Conservation (phyloP, 2,888 invertebrate species). For the Bugulina stolonifera region DNA sequence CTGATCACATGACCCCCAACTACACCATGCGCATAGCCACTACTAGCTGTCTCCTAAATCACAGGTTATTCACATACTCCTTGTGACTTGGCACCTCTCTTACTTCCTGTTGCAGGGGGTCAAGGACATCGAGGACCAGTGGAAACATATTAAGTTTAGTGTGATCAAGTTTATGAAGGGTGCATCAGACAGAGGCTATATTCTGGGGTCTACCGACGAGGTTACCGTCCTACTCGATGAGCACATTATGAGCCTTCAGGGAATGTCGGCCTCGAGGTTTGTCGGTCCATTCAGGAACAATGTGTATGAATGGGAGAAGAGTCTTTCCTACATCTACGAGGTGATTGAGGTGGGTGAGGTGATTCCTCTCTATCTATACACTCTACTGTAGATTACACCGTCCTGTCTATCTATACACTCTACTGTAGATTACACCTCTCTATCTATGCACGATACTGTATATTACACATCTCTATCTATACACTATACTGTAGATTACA, state of each 20-base stretch:
- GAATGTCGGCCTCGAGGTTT: conserved; percentile 28
- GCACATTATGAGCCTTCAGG: conserved; percentile 29
- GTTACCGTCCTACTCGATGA: conserved; percentile 29
- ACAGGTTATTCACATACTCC: neutral
- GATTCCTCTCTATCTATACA: too few species aligned
- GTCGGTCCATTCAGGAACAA: conserved; percentile 28
- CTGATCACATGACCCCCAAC: too few species aligned
- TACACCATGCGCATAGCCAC: neutral
- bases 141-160: conserved; percentile 23
- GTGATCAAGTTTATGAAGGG: conserved; percentile 19
- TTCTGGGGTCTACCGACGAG: conserved; percentile 28
- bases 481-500: too few species aligned
- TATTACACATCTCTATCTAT: too few species aligned
- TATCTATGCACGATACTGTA: too few species aligned
- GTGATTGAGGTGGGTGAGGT: conserved; percentile 28
- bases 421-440: too few species aligned
- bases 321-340: conserved; percentile 27
- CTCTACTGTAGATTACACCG: too few species aligned
- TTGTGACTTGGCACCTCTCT: neutral
- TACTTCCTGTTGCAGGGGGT: conserved; percentile 24
- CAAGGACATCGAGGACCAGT: conserved; percentile 29
- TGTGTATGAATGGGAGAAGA: conserved; percentile 29
- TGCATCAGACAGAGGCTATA: conserved; percentile 21
- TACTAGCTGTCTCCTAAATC: neutral
- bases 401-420: too few species aligned